Base-by-base conservation (phyloP, 2,888 invertebrate genomes). In the Yponomeuta malinellus region DNA sequence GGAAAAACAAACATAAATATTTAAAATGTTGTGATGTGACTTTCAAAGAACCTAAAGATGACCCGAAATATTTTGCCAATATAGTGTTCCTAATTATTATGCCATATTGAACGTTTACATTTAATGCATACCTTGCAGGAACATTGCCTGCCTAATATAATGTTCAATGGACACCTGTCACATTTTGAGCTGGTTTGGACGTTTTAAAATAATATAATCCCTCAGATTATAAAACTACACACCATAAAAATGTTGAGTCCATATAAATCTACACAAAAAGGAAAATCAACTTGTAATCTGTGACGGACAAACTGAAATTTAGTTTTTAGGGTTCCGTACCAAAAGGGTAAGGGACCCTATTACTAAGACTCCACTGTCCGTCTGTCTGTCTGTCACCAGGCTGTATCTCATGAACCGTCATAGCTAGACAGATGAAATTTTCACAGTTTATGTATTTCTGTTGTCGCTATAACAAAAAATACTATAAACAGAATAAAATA, bases 221-320 rank as follows among this genome's bases (percentile, higher is more conserved):
- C 15, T 59, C 12, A 59, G 52, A 12, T 15, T 12, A 59, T 43
- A 5, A 43, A 43, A 4, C 15, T 59, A 59, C 52, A 4, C 15
- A 12, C 52, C 15, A 59, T 59, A 59, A 59, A 59, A 59, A 59
- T 59, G 3, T 59, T 15, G 15, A 15, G 52, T 59, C 15, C 1
- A 12, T 59, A 59, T 8, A 10, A 52, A 52, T 2, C 52, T 15
- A 15, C 15, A 59, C 52, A 59, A 59, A 59, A 59, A 59, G 52
- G 52, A 15, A 59, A 59, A 59, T 33, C 33, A 65, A 65, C 29
- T 31, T 52, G 59, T 68, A 68, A 68, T 23, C 68, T 68, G 52
- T 68, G 52, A 29, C n/a, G 52, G 68, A 68, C 68, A 52, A 68
- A 37, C 68, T 68, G 23, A 43, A 68, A 10, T 48, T 48, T 43